A percentile compares a stretch with the other conserved stretches of the same genome.
Conservation (phyloP, 2,113 vertebrate species). For the Campylorhamphus procurvoides region DNA sequence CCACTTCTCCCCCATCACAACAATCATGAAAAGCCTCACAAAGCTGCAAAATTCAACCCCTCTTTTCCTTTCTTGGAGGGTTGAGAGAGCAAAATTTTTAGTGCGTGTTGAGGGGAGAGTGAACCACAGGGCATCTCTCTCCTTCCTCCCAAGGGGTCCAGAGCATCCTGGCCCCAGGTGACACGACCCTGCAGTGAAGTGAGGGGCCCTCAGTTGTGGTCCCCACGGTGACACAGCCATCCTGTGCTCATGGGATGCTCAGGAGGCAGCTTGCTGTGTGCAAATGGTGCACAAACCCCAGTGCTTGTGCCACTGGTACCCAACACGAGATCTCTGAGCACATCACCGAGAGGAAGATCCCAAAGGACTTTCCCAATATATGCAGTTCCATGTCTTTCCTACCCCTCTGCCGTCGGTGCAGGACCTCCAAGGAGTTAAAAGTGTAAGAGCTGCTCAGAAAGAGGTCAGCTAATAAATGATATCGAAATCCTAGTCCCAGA, state of each 20-base stretch:
- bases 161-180: neutral
- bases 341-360: accelerated
- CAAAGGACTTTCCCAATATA: neutral
- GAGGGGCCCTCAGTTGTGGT: accelerated
- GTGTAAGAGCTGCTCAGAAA: constrained; percentile 19
- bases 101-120: accelerated
- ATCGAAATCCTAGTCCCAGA: constrained; percentile 56
- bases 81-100: neutral
- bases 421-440: constrained; percentile 32
- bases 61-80: neutral
- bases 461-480: constrained; percentile 55
- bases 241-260: accelerated
- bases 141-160: neutral
- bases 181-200: accelerated
- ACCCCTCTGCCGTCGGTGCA: neutral
- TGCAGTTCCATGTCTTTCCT: neutral
- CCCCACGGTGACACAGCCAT: neutral
- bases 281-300: accelerated
- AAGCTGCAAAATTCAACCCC: neutral
- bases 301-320: neutral
- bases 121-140: neutral
- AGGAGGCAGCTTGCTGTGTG: neutral
- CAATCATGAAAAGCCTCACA: neutral
- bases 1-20: neutral
- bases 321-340: neutral